Percentiles rank a stretch among this genome's conserved stretches.
These are phyloP conservation scores for Caenorhabditis sp. DNA, from an alignment of 2,888 invertebrate species.

Conservation along the genomic window DNA sequence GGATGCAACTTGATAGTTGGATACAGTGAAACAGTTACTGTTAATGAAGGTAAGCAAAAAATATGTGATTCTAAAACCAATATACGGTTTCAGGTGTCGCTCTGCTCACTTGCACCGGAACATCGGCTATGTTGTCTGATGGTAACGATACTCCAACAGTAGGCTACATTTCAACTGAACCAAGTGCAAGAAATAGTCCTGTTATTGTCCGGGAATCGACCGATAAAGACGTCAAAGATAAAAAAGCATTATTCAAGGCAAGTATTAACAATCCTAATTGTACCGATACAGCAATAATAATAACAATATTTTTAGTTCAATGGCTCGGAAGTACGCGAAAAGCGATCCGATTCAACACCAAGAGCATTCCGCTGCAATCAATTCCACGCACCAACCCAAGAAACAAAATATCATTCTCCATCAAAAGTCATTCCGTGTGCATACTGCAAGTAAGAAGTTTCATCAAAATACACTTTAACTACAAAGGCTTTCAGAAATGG, in stretches of 20 bases:
- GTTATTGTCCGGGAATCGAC: constrained; percentile 26
- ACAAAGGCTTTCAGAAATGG: constrained; percentile 53
- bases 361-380: constrained; percentile 59
- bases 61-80: not conserved
- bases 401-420: constrained; percentile 32
- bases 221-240: constrained; percentile 53
- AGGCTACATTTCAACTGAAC: not conserved
- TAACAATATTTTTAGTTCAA: constrained; percentile 38
- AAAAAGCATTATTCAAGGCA: constrained; percentile 50
- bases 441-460: constrained; percentile 57
- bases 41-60: constrained; percentile 84
- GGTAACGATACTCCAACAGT: constrained; percentile 16
- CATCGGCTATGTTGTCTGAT: constrained; percentile 44
- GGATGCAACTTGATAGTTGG: constrained; percentile 96
- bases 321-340: constrained; percentile 46
- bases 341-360: constrained; percentile 58
- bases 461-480: too few relatives aligned
- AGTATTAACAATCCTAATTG: not conserved
- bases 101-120: constrained; percentile 56
- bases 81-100: constrained; percentile 51
- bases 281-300: too few relatives aligned
- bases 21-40: constrained; percentile 93
- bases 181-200: constrained; percentile 53
- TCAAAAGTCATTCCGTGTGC: constrained; percentile 41
- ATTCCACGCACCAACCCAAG: constrained; percentile 51